Conservation (phyloP, 2,888 invertebrate genomes). For the Chrysolina haemoptera region DNA sequence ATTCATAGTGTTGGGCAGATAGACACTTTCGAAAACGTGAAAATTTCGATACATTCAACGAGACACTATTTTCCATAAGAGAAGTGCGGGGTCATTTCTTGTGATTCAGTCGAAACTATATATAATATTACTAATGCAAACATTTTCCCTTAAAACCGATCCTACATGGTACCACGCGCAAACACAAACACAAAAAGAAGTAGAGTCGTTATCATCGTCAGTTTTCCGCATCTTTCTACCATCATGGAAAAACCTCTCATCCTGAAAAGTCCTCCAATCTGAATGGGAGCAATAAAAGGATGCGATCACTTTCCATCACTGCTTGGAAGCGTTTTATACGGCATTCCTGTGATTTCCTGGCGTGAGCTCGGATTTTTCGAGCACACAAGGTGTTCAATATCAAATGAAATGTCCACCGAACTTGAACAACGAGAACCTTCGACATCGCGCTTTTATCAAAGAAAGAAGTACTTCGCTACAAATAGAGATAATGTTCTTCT, state of each 20-base stretch:
- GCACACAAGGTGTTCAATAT: conserved; percentile 10
- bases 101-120: too few relatives aligned
- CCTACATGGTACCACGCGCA: not conserved
- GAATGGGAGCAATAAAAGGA: conserved; percentile 34
- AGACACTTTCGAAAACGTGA: too few relatives aligned
- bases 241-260: conserved; percentile 1
- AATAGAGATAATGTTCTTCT: conserved; percentile 4
- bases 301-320: conserved; percentile 32
- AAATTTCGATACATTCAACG: too few relatives aligned
- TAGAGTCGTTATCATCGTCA: not conserved
- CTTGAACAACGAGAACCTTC: not conserved
- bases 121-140: too few relatives aligned
- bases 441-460: not conserved
- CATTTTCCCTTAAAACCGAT: not conserved
- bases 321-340: not conserved
- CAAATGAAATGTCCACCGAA: conserved; percentile 4
- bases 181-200: not conserved
- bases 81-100: too few relatives aligned
- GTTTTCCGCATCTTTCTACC: not conserved
- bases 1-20: too few relatives aligned
- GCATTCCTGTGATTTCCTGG: not conserved
- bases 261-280: conserved; percentile 36
- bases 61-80: too few relatives aligned
- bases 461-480: not conserved
- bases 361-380: conserved; percentile 7